Evolutionary conservation across 2,113 vertebrate species (phyloP).

Genomic region (Pteropus alecto): DNA sequence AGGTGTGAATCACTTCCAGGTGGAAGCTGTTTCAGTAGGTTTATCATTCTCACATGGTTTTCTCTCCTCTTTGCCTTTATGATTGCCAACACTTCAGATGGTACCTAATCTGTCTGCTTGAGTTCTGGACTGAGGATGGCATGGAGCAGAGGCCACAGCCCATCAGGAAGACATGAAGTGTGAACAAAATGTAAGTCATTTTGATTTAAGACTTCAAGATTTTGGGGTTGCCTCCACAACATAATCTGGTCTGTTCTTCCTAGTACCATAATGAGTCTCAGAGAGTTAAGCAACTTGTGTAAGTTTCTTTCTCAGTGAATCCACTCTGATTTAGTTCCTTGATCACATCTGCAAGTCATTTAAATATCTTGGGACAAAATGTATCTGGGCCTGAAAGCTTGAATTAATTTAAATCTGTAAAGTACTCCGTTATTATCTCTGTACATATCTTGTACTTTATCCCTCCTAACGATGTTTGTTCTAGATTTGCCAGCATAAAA

Average conservation of each 20-base stretch:
- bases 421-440: slow-evolving; percentile 61
- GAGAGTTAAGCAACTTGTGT: not conserved
- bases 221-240: not conserved
- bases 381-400: slow-evolving; percentile 53
- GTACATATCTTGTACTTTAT: slow-evolving; percentile 45
- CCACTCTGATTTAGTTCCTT: not conserved
- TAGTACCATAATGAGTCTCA: not conserved
- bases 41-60: not conserved
- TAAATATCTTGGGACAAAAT: slow-evolving; percentile 54
- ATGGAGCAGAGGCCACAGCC: not conserved
- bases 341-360: slow-evolving; percentile 59
- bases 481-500: slow-evolving; percentile 64
- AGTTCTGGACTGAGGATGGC: not conserved
- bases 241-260: not conserved
- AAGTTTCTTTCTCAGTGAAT: not conserved
- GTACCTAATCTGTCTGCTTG: not conserved
- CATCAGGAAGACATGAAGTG: not conserved
- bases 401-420: slow-evolving; percentile 62
- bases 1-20: accelerated
- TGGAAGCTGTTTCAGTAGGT: not conserved
- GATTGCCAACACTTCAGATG: not conserved
- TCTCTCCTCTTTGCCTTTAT: not conserved
- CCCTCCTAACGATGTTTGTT: slow-evolving; percentile 63
- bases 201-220: not conserved
- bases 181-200: not conserved